Conservation (phyloP, 2,797 vertebrate genomes). For the Pteronotus mesoamericanus region DNA sequence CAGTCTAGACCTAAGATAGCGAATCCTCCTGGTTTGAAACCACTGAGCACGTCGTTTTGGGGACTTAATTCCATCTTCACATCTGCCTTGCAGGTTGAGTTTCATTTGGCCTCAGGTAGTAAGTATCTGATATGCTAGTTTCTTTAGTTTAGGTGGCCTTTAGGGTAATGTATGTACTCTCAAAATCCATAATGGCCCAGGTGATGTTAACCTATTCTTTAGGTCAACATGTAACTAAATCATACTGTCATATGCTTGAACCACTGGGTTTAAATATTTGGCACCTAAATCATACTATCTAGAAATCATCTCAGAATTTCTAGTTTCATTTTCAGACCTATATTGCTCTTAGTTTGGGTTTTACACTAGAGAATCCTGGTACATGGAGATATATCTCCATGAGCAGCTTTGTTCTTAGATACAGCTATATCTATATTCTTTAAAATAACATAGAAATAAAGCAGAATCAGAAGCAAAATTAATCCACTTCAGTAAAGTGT, state of each 20-base stretch:
- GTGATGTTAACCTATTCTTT: neutral
- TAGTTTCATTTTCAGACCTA: neutral
- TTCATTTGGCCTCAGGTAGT: neutral
- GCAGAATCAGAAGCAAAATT: neutral
- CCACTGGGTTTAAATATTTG: neutral
- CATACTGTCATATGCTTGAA: neutral
- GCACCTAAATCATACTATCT: neutral
- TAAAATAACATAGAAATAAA: neutral
- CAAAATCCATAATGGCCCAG: neutral
- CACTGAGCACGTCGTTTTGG: neutral
- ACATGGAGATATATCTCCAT: neutral
- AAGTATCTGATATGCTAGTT: neutral
- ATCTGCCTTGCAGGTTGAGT: neutral
- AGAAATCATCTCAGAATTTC: neutral
- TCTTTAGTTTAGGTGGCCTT: neutral
- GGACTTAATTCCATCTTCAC: neutral
- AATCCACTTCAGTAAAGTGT: neutral
- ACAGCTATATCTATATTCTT: no score
- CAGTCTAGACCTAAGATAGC: neutral
- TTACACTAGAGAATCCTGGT: neutral
- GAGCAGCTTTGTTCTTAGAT: no score
- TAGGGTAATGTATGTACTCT: neutral
- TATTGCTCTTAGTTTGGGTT: neutral
- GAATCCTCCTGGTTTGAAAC: neutral
- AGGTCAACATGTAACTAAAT: neutral